Conservation (phyloP, 2,888 invertebrate genomes). For the Dermolepida albohirtum region DNA sequence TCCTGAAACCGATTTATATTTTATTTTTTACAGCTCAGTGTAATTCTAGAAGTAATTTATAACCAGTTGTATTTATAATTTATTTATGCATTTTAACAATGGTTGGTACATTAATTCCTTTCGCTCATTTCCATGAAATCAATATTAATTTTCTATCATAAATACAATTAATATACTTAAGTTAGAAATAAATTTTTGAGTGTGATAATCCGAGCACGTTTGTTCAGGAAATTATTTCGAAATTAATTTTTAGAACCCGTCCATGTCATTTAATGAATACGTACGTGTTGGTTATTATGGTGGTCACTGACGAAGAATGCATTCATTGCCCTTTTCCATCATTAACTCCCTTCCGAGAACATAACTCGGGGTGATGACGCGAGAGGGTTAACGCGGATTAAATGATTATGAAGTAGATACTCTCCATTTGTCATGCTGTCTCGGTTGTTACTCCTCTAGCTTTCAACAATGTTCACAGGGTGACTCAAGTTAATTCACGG, state of each 20-base stretch:
- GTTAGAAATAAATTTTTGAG: no score
- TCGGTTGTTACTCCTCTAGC: conserved; percentile 40
- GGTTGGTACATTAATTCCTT: no score
- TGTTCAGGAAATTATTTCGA: not conserved
- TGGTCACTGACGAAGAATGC: conserved; percentile 31
- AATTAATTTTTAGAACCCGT: conserved; percentile 11
- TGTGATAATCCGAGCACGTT: not conserved
- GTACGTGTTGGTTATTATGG: conserved; percentile 5
- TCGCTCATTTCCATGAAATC: no score
- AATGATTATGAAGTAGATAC: conserved; percentile 66
- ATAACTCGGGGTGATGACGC: conserved; percentile 60
- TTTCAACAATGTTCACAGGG: conserved; percentile 8
- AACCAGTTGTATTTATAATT: no score
- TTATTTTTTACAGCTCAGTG: no score
- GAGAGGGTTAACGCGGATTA: conserved; percentile 66
- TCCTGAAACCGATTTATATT: no score
- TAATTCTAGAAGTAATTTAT: no score
- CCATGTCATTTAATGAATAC: conserved; percentile 4
- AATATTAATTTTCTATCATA: no score
- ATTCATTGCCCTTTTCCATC: conserved; percentile 49
- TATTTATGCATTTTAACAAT: no score
- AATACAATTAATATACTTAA: no score
- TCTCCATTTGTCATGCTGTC: conserved; percentile 65
- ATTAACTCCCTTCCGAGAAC: conserved; percentile 50
- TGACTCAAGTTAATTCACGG: conserved; percentile 23